A percentile compares a stretch with the other conserved stretches of the same genome.
Conservation (phyloP, 2,113 vertebrate species). For the Coturnix japonica region DNA sequence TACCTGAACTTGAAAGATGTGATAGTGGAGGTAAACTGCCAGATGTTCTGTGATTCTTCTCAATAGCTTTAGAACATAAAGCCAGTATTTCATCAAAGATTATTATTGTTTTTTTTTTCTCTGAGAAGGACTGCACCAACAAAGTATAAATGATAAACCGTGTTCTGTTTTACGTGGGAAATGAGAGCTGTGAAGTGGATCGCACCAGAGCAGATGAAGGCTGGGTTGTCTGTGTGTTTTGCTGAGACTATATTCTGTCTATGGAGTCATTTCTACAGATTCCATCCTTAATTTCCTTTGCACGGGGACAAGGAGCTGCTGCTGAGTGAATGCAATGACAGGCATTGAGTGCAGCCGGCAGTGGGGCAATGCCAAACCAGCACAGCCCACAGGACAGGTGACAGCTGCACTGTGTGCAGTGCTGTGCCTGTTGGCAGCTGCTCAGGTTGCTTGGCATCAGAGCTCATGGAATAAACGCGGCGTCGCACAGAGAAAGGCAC, state of each 20-base stretch:
- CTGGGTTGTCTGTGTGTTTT: conserved; percentile 66
- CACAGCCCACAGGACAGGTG: not conserved
- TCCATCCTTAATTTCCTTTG: conserved; percentile 61
- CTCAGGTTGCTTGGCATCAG: not conserved
- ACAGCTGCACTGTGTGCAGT: not conserved
- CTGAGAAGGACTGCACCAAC: conserved; percentile 60
- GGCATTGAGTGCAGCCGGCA: conserved; percentile 4
- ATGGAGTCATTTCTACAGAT: conserved; percentile 64
- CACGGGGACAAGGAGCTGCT: not conserved
- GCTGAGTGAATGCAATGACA: conserved; percentile 50
- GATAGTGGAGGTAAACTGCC: conserved; percentile 67
- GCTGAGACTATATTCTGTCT: conserved; percentile 61
- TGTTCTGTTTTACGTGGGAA: conserved; percentile 78
- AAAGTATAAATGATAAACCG: conserved; percentile 81
- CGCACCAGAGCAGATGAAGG: conserved; percentile 57
- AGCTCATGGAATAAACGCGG: not conserved
- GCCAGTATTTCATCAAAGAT: conserved; percentile 75
- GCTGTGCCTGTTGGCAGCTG: not conserved
- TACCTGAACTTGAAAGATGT: conserved; percentile 68
- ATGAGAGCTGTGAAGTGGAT: conserved; percentile 73
- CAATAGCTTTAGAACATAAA: conserved; percentile 67
- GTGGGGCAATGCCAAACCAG: not conserved
- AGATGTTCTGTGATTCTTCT: conserved; percentile 76
- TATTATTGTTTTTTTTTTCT: conserved; percentile 58
- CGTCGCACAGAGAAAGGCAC: not conserved